Base-by-base conservation (phyloP, 92 coral and sea anemone genomes). In the Pocillopora meandrina region DNA sequence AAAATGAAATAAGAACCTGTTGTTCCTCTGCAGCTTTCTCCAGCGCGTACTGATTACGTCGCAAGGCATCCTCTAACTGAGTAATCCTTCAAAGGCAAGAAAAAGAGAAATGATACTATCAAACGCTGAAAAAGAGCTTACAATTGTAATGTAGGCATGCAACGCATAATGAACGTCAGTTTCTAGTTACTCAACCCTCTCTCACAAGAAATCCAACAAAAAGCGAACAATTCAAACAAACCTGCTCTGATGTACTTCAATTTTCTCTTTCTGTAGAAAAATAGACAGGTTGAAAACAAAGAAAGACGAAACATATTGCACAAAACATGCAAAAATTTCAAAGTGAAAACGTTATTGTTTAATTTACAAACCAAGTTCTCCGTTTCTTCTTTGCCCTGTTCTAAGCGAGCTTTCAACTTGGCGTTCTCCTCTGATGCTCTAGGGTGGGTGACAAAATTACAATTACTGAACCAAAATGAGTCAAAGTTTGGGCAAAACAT, bases 21-120 rank as follows among this genome's bases (percentile, higher is more conserved):
- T 96, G 94, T 56, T 94, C 98, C 87, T 96, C 98, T 1, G 98
- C 88, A 59, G 92, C 92, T 72, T 92, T 93, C 80, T 96, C 98
- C 82, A 94, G 87, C 20, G 94, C 87, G 78, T 92, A 92, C 80
- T 94, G 99, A 81, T 93, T 92, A 56, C 98, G 88, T 72, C 90
- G 91, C 23, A 96, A 76, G 14, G 94, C 88, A 20, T 92, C 95
- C 64, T 96, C 99, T 75, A 96, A 63, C 80, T 96, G 98, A 77
- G 86, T 72, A 5, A 94, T 75, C 84, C 99, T 96, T 72, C 14
- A 64, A 86, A 33, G 65, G 56, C 75, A 49, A 82, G 52, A 74
- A n/a, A 23, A 26, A 72, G 31, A 26, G 31, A 26, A 26, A 26
- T 26, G 31, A 26, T 26, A 26, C 31, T 26, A 26, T 26, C 31